Percentiles rank a stretch among this genome's conserved stretches.
Conservation (phyloP, 2,113 vertebrate species). For the Struthidea cinerea region DNA sequence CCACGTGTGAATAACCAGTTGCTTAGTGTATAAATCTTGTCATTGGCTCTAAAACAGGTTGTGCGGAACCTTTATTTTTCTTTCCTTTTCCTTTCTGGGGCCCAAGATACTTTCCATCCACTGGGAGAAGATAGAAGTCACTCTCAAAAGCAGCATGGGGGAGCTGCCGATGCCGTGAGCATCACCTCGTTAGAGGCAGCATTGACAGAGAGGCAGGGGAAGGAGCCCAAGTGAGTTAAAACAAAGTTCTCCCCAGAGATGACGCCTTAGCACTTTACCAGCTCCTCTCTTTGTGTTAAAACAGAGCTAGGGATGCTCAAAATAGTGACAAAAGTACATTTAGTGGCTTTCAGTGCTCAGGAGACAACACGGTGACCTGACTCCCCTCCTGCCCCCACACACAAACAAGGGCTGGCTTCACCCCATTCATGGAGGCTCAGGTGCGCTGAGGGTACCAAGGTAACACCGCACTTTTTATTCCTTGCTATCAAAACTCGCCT, state of each 20-base stretch:
- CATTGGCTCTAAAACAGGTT: not conserved
- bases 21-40: not conserved
- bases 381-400: fast-evolving
- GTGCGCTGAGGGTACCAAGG: not conserved
- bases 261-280: not conserved
- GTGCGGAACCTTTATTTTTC: not conserved
- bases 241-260: not conserved
- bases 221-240: not conserved
- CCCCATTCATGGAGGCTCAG: not conserved
- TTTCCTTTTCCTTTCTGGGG: not conserved
- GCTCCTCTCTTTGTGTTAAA: not conserved
- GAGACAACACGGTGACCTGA: fast-evolving
- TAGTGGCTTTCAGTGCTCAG: fast-evolving
- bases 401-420: not conserved
- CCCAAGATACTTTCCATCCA: not conserved
- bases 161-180: not conserved
- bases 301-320: not conserved
- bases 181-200: fast-evolving
- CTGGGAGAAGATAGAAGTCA: not conserved
- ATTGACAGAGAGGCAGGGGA: not conserved
- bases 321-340: not conserved
- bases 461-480: not conserved
- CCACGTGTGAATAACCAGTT: fast-evolving
- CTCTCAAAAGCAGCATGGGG: not conserved
- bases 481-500: not conserved